These are phyloP conservation scores for Drosophila quadrilineata DNA, from an alignment of 1,140 invertebrate genomes.

Conservation along the genomic window DNA sequence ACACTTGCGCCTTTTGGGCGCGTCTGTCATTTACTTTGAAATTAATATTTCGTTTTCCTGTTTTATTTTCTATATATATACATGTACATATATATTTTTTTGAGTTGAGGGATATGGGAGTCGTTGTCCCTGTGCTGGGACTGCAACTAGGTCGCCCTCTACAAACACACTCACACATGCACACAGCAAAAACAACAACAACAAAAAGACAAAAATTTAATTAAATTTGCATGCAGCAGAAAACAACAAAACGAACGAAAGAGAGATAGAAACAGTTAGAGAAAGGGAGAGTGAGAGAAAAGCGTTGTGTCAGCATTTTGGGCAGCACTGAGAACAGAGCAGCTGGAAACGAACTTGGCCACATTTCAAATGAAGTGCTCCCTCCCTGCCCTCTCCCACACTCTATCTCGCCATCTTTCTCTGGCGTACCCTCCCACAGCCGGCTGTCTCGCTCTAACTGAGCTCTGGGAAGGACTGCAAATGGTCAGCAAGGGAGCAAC, in stretches of 20 bases:
- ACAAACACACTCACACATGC: neutral
- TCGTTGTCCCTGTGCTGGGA: conserved; percentile 37
- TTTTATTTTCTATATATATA: neutral
- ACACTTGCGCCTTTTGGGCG: conserved; percentile 3
- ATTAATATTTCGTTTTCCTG: conserved; percentile 44
- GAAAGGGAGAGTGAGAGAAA: neutral
- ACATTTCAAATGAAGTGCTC: conserved; percentile 11
- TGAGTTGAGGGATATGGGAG: neutral
- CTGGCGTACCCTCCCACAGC: too few species aligned
- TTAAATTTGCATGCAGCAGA: conserved; percentile 39
- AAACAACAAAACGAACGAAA: neutral
- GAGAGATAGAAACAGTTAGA: neutral
- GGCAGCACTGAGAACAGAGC: conserved; percentile 6
- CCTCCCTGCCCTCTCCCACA: neutral
- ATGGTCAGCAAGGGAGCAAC: conserved; percentile 15
- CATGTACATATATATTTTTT: too few species aligned
- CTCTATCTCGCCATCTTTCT: too few species aligned
- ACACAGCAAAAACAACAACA: too few species aligned
- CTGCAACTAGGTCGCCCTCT: conserved; percentile 45
- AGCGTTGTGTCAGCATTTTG: conserved; percentile 5
- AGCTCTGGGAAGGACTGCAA: conserved; percentile 4
- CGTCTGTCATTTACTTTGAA: conserved; percentile 37
- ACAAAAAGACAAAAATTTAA: conserved; percentile 35
- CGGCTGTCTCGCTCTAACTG: too few species aligned
- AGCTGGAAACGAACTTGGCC: conserved; percentile 21